Evolutionary conservation across 1,140 invertebrate species (phyloP), one percentile per base, ranked within the genome.

Genomic region (Hylaeus anthracinus): DNA sequence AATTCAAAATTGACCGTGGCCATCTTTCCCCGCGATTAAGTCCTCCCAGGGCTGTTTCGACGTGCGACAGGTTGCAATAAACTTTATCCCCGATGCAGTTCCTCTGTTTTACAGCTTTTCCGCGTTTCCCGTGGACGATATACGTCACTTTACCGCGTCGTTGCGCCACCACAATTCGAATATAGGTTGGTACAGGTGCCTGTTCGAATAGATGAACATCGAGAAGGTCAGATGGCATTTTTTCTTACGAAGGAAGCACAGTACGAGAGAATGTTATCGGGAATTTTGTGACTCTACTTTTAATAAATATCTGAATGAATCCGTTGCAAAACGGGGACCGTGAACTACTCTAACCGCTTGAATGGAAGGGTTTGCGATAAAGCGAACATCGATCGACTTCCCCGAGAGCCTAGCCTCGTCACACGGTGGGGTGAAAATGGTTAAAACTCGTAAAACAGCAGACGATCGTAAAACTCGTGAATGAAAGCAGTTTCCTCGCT

Each of bases 11-110:
- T 61, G 48, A 60, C 43, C 77, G 10, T 10, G 14, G 43, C 14
- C 55, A 51, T 51, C 43, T 39, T 78, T 72, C 8, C 6, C 48
- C n/a, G 10, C 48, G 69, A 72, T 79, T 79, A 79, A 72, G 76
- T 72, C 41, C 8, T 12, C 15, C 48, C 63, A 63, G n/a, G 15
- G 39, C 43, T 14, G 37, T 64, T 72, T 72, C 45, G 76, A 43
- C 69, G 6, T 12, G 8, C 39, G 60, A 72, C 12, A 48, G 39
- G 10, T 6, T 1, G n/a, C 76, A 39, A 79, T 79, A 79, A 79
- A 79, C 70, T 79, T 55, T 15, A 79, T n/a, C 69, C 12, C 2
- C 14, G 37, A 39, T 41, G 43, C 37, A 51, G 41, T 43, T 43
- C 26, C 26, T 53, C 15, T 37, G 14, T 48, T 77, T 70, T 77